Evolutionary conservation across 37 sponge, comb jelly and placozoan genomes (phyloP).

Genomic region (Haliclona indistincta): DNA sequence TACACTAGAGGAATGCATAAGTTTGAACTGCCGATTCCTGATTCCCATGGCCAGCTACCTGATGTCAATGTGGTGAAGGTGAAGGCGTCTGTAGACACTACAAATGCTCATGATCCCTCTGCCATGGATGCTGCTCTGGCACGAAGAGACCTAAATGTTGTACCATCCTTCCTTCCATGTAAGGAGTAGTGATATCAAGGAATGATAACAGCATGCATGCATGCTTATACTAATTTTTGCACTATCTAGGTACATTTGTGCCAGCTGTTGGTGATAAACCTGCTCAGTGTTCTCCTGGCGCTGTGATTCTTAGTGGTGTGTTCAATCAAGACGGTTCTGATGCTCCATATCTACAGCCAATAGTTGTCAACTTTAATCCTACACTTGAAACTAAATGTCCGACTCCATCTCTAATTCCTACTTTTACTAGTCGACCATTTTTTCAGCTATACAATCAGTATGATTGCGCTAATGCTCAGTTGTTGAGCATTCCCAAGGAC

Average conservation of each 20-base stretch:
- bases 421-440: neutral
- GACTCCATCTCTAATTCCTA: neutral
- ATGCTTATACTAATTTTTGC: neutral
- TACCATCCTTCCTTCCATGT: conserved; percentile 12
- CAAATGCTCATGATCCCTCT: neutral
- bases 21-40: neutral
- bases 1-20: conserved; percentile 3
- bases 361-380: conserved; percentile 1
- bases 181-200: too few species aligned
- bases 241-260: neutral
- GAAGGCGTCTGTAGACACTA: neutral
- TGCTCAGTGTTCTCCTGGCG: neutral
- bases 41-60: neutral
- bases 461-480: neutral
- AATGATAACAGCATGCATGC: neutral
- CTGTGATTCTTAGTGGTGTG: conserved; percentile 19
- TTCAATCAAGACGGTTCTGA: conserved; percentile 25
- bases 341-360: conserved; percentile 20
- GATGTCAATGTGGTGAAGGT: neutral
- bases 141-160: conserved; percentile 27
- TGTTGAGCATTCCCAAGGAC: too few species aligned
- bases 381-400: neutral
- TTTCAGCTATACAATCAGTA: conserved; percentile 19
- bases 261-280: neutral
- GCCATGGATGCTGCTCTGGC: neutral